Percentiles rank a stretch among this genome's conserved stretches.
These are phyloP conservation scores for Hypomecis atomaria DNA, from an alignment of 2,888 invertebrate species.

Conservation along the genomic window DNA sequence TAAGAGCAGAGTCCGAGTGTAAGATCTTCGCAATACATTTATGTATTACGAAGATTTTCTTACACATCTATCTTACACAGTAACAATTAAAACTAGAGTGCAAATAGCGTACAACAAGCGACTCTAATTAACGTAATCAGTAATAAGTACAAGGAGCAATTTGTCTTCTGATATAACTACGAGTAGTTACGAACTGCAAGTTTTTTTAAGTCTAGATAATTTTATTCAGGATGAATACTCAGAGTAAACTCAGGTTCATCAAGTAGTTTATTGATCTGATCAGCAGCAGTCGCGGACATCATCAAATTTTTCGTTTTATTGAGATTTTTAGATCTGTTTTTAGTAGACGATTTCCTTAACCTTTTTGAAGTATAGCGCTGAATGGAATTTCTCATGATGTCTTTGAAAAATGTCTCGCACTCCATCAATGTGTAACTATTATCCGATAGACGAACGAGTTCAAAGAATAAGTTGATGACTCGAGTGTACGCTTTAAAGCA, in stretches of 20 bases:
- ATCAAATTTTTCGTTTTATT: background rate
- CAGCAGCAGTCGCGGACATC: background rate
- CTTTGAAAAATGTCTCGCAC: slow-evolving; percentile 4
- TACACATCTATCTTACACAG: no score
- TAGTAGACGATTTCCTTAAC: background rate
- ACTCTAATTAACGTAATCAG: no score
- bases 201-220: no score
- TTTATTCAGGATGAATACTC: background rate
- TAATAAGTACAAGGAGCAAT: no score
- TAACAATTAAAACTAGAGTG: no score
- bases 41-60: no score
- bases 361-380: background rate
- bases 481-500: slow-evolving; percentile 6
- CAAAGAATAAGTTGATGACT: slow-evolving; percentile 8
- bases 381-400: background rate
- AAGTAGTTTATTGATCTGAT: background rate
- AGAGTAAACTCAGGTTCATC: background rate
- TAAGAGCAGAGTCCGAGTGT: no score
- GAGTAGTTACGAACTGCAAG: no score
- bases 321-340: background rate
- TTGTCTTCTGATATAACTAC: no score
- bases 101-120: no score
- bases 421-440: background rate
- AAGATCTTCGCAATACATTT: no score
- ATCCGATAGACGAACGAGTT: background rate